phyloP scores from a whole-genome alignment of 2,888 invertebrate genomes.

The Xestoiulus laeticollis region DNA sequence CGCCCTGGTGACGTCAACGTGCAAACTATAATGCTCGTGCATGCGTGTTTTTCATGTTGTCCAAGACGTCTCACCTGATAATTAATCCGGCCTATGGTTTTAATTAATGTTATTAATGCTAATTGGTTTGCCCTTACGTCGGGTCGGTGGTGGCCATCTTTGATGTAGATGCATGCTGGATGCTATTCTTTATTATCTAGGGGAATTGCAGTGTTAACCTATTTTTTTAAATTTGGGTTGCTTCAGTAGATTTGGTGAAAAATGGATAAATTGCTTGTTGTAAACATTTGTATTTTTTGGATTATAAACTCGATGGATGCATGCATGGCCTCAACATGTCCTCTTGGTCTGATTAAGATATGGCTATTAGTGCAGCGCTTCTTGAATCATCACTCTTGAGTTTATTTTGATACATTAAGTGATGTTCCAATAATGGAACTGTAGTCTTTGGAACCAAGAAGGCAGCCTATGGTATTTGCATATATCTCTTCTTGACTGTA shows the following conservation, averaged over 20 bases:
- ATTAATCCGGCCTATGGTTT: neutral
- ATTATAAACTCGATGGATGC: neutral
- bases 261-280: neutral
- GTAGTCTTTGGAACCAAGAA: too few relatives aligned
- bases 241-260: neutral
- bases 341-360: neutral
- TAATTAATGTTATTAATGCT: conserved; percentile 16
- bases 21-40: neutral
- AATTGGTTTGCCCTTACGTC: conserved; percentile 5
- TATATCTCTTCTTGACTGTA: too few relatives aligned
- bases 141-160: neutral
- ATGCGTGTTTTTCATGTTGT: neutral
- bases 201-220: neutral
- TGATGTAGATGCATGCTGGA: neutral
- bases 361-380: too few relatives aligned
- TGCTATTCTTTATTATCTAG: neutral
- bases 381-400: too few relatives aligned
- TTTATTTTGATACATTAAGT: too few relatives aligned
- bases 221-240: neutral
- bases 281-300: neutral
- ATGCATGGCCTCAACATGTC: neutral
- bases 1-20: neutral
- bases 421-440: too few relatives aligned
- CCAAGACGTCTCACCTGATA: neutral
- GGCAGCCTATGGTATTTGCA: too few relatives aligned